Base-by-base conservation (phyloP, 1,140 invertebrate species). In the Physella acuta region DNA sequence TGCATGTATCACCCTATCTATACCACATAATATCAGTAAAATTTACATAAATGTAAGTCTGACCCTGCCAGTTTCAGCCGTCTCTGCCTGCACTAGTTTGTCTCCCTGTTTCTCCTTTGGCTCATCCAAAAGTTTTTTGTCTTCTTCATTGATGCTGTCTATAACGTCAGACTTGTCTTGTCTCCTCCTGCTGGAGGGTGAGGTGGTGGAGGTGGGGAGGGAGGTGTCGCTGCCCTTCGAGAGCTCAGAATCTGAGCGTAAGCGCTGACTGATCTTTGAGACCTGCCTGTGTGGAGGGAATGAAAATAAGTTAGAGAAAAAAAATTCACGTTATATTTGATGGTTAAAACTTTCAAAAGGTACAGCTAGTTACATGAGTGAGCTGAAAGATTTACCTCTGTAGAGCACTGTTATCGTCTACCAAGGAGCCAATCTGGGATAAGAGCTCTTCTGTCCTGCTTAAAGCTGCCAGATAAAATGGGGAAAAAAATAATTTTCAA, bases 11-110 rank as follows among this genome's bases (percentile, higher is more conserved):
- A n/a, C n/a, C n/a, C n/a, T n/a, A n/a, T n/a, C n/a, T n/a, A n/a
- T n/a, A n/a, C n/a, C n/a, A n/a, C n/a, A n/a, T n/a, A n/a, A n/a
- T n/a, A n/a, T n/a, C n/a, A n/a, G n/a, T n/a, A n/a, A n/a, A n/a
- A n/a, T n/a, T n/a, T n/a, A n/a, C n/a, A n/a, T n/a, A n/a, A n/a
- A n/a, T n/a, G n/a, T 8, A 44, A 8, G 20, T 55, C 70, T 73
- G 73, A 82, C 81, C 64, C 71, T 71, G 5, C 79, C 80, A 49
- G 78, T 80, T 60, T 81, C 79, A 26, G 78, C 72, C 51, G 62
- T 70, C 61, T 82, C 81, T n/a, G 73, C 78, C 56, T 81, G 71
- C 36, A 82, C 78, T 14, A 82, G 69, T 73, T 79, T 78, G 53
- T 72, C 67, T 30, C 73, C 70, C 51, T 77, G 75, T 5, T 71